Evolutionary conservation across 64 coral and sea anemone species (phyloP), one percentile per base, ranked within the genome.

Genomic region (Stichodactyla mertensii): DNA sequence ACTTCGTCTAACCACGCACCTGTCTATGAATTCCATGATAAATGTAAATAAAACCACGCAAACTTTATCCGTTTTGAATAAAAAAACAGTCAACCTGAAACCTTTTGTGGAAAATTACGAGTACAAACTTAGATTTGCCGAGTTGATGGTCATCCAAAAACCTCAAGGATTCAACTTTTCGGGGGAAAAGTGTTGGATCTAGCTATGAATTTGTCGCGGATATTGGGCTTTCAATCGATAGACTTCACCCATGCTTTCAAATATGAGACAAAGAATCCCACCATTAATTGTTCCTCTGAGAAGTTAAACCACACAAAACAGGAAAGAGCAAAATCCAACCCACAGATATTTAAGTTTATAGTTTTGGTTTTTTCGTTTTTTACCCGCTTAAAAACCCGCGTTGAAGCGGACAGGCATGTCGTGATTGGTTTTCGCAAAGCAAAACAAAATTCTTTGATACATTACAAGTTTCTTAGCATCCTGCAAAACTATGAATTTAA

Each of bases 361-460:
- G 69, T 74, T 74, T 74, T 74, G n/a, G 69, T 26, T 27, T 74
- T n/a, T 31, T 10, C n/a, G 27, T 74, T 74, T 74, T 69, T 31
- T 36, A 74, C 69, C 69, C 69, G 69, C 69, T 74, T 10, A 71
- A 74, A 23, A 74, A 74, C 69, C 69, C 69, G 69, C 26, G 6
- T 74, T 74, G 22, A 74, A 74, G 8, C 24, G 26, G 27, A 12
- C 9, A 26, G 24, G 0, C 24, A 11, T 27, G n/a, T 74, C 24
- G 27, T 74, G 69, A 74, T 74, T 74, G 69, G 69, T 31, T 19
- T 74, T 31, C 3, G 4, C 22, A 27, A 74, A 55, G 11, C 36
- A 55, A 81, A 81, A 81, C 78, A 81, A 81, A 45, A 81, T 81
- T 81, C 78, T 55, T 81, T 53, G 52, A 81, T 53, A 81, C 78